Base-by-base conservation (phyloP, 1,140 invertebrate species). In the Drosophila lacteicornis region DNA sequence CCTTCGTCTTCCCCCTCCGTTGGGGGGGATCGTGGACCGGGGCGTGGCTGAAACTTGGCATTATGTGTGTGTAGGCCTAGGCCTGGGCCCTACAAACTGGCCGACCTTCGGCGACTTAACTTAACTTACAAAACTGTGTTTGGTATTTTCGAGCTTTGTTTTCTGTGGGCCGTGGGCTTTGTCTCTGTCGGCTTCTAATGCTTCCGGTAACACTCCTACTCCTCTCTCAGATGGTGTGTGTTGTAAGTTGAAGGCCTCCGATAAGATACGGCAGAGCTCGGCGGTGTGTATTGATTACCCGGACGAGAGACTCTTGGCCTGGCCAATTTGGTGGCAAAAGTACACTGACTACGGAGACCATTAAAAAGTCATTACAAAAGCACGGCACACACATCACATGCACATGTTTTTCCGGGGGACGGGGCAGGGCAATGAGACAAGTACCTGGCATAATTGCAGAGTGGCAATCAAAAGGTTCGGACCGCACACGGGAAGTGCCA, bases 381-480 rank as follows among this genome's bases (percentile, higher is more conserved):
- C 60, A 77, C 57, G 36, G 38, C 57, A 68, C 61, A 74, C 57
- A 77, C 60, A 56, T 56, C 53, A 60, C 56, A 67, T 36, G 49
- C 11, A 30, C 11, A 30, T 22, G 36, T n/a, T 25, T n/a, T 43
- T 65, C 57, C 42, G 12, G 17, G 11, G 22, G 13, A 6, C 8
- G 4, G 11, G 17, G 1, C 4, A 6, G 27, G 63, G 51, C 17
- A 43, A 30, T 49, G n/a, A 57, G 66, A 73, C 79, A 84, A 80
- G 74, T 81, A 85, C 82, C 76, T 55, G 62, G 82, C 73, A 77
- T 77, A 84, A 77, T 81, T 81, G 78, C 71, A 80, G 79, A 71
- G 46, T 63, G 69, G 60, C 56, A 61, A 62, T 75, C 45, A 75
- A 58, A 51, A 58, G 55, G 57, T 59, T 71, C 19, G 38, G 47